A percentile compares a stretch with the other conserved stretches of the same genome.
These are phyloP conservation scores for Megaustenia siamemsis DNA, from an alignment of 2,888 invertebrate genomes.

Conservation along the genomic window DNA sequence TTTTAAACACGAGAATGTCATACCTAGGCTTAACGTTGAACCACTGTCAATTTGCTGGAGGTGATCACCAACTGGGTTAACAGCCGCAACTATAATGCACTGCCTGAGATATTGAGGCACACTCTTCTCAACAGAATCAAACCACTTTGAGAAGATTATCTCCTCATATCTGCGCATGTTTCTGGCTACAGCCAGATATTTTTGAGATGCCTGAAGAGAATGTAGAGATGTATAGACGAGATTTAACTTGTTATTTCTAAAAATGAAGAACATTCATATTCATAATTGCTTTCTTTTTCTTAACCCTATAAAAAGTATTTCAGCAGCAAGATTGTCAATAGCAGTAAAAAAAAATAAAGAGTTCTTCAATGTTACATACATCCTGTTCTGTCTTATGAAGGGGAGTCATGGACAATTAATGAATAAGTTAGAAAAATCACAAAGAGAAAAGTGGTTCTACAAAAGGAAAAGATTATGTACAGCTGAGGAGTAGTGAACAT, in stretches of 20 bases:
- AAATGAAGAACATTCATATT: no score
- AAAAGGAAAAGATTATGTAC: no score
- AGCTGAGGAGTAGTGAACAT: no score
- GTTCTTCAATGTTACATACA: no score
- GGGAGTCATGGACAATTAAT: no score
- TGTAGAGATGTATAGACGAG: neutral
- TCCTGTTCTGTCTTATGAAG: no score
- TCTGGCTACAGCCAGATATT: constrained; percentile 88
- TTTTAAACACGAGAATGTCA: neutral
- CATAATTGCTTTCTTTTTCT: no score
- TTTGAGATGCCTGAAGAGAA: constrained; percentile 84
- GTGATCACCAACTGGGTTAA: neutral
- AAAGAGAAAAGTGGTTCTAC: no score
- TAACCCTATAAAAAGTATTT: no score
- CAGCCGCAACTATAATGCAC: constrained; percentile 60
- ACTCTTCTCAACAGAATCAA: constrained; percentile 84
- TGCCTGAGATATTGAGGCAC: constrained; percentile 82
- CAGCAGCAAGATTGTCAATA: no score
- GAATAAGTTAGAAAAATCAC: no score
- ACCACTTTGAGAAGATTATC: constrained; percentile 86
- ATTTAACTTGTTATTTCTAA: neutral
- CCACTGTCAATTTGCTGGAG: neutral
- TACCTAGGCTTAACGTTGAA: neutral
- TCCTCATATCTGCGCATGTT: constrained; percentile 89
- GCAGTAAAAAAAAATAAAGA: no score